phyloP scores from a whole-genome alignment of 2,113 vertebrate species.

The Eretmochelys imbricata region DNA sequence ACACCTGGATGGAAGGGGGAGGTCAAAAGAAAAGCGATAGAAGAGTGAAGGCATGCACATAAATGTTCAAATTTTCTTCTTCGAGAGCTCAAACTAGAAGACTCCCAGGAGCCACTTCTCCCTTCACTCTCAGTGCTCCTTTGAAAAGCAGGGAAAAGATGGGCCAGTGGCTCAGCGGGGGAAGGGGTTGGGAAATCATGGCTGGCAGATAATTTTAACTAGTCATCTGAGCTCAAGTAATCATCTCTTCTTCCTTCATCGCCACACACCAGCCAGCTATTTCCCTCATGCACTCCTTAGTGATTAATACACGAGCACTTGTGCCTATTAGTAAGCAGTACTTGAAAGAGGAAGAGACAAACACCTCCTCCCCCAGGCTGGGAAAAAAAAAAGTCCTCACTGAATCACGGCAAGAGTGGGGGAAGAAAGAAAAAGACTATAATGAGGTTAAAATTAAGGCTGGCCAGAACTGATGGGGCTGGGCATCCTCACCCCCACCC shows the following conservation, averaged over 20 bases:
- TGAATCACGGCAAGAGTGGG: not conserved
- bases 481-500: rapidly evolving
- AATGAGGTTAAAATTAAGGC: not conserved
- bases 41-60: not conserved
- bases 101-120: rapidly evolving
- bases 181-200: rapidly evolving
- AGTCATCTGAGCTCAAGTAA: not conserved
- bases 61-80: not conserved
- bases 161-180: rapidly evolving
- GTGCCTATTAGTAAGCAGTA: not conserved
- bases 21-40: not conserved
- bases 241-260: not conserved
- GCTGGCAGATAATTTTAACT: not conserved
- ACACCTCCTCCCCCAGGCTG: not conserved
- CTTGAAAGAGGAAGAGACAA: not conserved
- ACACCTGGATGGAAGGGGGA: rapidly evolving
- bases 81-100: not conserved
- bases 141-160: rapidly evolving
- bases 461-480: rapidly evolving
- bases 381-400: not conserved
- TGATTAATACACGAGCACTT: not conserved
- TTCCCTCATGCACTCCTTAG: not conserved
- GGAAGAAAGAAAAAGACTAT: not conserved
- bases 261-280: not conserved
- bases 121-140: not conserved